phyloP scores from a whole-genome alignment of 2,113 vertebrate species.

The Syrmaticus mikado region DNA sequence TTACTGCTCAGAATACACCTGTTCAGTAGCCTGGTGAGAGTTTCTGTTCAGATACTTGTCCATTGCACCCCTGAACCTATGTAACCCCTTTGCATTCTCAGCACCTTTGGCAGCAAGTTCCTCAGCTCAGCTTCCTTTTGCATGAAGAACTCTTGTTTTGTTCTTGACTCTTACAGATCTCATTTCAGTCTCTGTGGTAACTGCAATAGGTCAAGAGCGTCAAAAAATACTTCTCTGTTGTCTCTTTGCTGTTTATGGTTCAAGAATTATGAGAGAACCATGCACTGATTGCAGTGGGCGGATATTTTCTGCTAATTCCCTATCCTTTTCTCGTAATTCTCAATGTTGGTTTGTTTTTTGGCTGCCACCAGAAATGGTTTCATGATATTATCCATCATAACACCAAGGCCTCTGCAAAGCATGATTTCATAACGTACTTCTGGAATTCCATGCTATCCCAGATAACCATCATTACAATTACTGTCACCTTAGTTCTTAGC shows the following conservation, averaged over 20 bases:
- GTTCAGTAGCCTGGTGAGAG: neutral
- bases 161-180: constrained; percentile 13
- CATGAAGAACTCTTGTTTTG: constrained; percentile 37
- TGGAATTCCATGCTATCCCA: neutral
- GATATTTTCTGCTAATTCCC: neutral
- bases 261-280: neutral
- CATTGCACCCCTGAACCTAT: neutral
- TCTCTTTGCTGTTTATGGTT: neutral
- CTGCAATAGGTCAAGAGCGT: neutral
- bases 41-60: neutral
- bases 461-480: neutral
- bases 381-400: neutral
- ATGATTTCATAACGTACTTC: neutral
- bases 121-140: neutral
- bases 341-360: neutral
- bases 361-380: neutral
- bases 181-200: neutral
- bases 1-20: neutral
- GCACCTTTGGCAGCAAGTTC: neutral
- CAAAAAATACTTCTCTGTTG: neutral
- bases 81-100: neutral
- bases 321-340: neutral
- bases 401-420: neutral
- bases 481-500: neutral
- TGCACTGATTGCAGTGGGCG: neutral